Evolutionary conservation across 2,113 vertebrate genomes (phyloP).

Genomic region (Chlamydotis undulata): DNA sequence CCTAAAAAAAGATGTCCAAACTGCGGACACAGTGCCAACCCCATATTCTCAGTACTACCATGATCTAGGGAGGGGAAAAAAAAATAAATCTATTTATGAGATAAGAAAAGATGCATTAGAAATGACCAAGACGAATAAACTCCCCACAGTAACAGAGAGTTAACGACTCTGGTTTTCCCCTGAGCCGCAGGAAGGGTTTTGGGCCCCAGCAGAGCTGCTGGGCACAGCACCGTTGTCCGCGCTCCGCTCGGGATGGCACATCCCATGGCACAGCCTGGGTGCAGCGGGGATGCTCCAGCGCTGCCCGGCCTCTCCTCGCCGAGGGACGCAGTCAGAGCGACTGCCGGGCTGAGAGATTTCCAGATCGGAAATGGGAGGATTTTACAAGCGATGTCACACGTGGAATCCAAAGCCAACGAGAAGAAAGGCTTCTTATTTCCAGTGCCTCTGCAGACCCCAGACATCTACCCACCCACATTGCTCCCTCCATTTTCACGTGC

Average conservation of each 20-base stretch:
- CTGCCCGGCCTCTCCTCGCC: not conserved
- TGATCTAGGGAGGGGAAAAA: not conserved
- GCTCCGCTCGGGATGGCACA: not conserved
- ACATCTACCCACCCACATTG: not conserved
- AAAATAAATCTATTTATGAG: not conserved
- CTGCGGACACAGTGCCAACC: accelerated
- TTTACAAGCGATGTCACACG: not conserved
- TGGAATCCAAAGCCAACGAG: not conserved
- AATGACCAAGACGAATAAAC: not conserved
- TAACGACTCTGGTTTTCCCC: not conserved
- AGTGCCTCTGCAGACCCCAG: not conserved
- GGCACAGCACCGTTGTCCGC: not conserved
- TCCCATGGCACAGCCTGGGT: not conserved
- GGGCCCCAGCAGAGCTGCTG: not conserved
- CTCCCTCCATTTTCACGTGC: not conserved
- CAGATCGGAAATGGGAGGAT: too few species aligned
- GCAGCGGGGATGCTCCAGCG: not conserved
- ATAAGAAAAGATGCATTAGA: not conserved
- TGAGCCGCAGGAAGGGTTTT: not conserved
- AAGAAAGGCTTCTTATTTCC: not conserved
- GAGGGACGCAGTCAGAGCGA: not conserved
- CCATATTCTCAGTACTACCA: not conserved
- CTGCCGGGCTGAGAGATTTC: not conserved
- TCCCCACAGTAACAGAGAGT: not conserved
- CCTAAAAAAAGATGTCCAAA: not conserved